Percentiles rank a stretch among this genome's conserved stretches.
Conservation (phyloP, 2,797 vertebrate species). For the Craterocephalus amniculus region DNA sequence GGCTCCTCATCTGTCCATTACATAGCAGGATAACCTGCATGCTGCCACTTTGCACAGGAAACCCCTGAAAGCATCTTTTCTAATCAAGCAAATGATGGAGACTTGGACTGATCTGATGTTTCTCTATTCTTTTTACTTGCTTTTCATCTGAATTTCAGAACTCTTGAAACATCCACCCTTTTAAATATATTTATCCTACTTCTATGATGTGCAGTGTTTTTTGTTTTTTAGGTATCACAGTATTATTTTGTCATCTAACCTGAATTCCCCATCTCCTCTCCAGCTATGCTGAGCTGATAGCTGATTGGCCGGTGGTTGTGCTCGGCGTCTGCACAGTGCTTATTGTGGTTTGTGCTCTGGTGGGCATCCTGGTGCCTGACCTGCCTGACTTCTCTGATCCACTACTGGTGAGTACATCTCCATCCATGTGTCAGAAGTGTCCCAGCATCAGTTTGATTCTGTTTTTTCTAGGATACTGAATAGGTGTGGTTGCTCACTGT, state of each 20-base stretch:
- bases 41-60: background rate
- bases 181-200: background rate
- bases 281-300: constrained; percentile 95
- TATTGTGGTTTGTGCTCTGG: constrained; percentile 93
- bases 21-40: background rate
- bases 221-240: background rate
- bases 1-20: constrained; percentile 24
- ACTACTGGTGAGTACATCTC: constrained; percentile 87
- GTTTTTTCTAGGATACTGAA: background rate
- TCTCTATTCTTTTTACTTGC: background rate
- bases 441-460: background rate
- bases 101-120: background rate
- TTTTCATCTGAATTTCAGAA: background rate
- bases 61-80: background rate
- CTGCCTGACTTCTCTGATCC: constrained; percentile 98
- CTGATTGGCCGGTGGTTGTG: constrained; percentile 98
- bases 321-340: constrained; percentile 95
- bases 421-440: background rate
- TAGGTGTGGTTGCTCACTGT: constrained; percentile 13
- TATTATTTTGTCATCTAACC: background rate
- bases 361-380: constrained; percentile 93
- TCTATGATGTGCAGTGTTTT: background rate
- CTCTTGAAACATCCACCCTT: background rate
- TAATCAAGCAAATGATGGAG: background rate
- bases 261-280: constrained; percentile 53